These are phyloP conservation scores for Ovibos moschatus DNA, from an alignment of 2,113 vertebrate genomes.

Conservation along the genomic window DNA sequence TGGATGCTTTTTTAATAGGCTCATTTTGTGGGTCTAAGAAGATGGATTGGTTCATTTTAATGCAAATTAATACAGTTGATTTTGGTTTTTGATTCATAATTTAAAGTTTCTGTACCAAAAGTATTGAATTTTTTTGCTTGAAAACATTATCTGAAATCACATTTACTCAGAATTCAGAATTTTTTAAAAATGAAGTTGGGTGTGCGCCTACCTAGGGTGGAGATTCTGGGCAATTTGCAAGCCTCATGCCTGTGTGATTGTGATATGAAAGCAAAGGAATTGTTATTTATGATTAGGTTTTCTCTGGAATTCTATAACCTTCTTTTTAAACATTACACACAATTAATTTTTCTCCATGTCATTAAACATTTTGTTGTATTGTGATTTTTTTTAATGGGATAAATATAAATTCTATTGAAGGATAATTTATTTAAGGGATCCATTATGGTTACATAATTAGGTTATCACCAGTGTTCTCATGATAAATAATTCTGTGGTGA, in stretches of 20 bases:
- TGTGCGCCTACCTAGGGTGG: accelerated
- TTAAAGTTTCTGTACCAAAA: constrained; percentile 20
- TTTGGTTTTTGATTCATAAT: constrained; percentile 50
- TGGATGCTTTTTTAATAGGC: background rate
- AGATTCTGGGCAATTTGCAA: background rate
- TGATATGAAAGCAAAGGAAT: background rate
- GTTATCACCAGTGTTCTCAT: background rate
- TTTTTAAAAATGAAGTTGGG: background rate
- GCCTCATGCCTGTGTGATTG: background rate
- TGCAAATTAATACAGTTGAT: constrained; percentile 41
- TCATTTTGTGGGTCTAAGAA: constrained; percentile 32
- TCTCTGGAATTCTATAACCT: background rate
- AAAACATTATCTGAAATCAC: background rate
- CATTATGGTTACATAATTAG: background rate
- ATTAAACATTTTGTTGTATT: background rate
- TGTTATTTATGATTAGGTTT: background rate
- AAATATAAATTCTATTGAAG: background rate
- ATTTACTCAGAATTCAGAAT: background rate
- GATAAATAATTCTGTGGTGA: background rate
- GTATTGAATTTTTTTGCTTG: constrained; percentile 24
- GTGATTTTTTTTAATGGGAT: background rate
- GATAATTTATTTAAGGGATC: background rate
- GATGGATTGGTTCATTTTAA: constrained; percentile 48
- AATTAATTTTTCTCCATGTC: background rate
- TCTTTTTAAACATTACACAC: background rate